Conservation (phyloP, 2,113 vertebrate genomes). For the Platanista minor region DNA sequence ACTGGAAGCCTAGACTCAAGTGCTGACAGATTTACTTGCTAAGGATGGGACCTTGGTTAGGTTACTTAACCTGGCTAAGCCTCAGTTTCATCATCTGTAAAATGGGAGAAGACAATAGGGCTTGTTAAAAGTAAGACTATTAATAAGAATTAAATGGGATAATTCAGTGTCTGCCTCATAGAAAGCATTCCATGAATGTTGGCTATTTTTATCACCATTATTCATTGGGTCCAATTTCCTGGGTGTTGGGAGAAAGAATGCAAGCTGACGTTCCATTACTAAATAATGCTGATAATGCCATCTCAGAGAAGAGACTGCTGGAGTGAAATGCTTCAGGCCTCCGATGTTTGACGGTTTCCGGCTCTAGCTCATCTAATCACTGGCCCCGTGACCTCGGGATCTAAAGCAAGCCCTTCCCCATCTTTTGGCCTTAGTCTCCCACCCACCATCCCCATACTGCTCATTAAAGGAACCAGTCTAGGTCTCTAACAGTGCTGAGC, state of each 20-base stretch:
- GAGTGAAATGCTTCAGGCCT: background rate
- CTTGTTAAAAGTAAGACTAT: background rate
- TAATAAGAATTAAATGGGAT: constrained; percentile 1
- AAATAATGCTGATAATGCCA: background rate
- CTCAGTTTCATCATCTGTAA: constrained; percentile 36
- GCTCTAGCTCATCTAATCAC: background rate
- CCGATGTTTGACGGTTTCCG: background rate
- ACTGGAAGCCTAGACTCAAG: background rate
- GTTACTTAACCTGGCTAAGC: background rate
- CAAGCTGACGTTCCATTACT: background rate
- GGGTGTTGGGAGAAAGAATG: background rate
- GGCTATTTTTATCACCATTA: background rate
- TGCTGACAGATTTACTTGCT: background rate
- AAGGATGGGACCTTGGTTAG: background rate
- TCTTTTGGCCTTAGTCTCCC: background rate
- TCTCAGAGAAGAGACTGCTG: background rate
- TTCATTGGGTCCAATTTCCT: background rate
- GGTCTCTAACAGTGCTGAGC: background rate
- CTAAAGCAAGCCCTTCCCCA: background rate
- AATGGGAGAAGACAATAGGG: constrained; percentile 10
- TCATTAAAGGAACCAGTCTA: background rate
- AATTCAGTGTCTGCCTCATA: background rate
- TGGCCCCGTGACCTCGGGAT: background rate
- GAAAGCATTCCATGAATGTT: background rate
- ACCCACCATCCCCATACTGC: no score